These are phyloP conservation scores for Lycocorax pyrrhopterus DNA, from an alignment of 2,113 vertebrate genomes.

Conservation along the genomic window DNA sequence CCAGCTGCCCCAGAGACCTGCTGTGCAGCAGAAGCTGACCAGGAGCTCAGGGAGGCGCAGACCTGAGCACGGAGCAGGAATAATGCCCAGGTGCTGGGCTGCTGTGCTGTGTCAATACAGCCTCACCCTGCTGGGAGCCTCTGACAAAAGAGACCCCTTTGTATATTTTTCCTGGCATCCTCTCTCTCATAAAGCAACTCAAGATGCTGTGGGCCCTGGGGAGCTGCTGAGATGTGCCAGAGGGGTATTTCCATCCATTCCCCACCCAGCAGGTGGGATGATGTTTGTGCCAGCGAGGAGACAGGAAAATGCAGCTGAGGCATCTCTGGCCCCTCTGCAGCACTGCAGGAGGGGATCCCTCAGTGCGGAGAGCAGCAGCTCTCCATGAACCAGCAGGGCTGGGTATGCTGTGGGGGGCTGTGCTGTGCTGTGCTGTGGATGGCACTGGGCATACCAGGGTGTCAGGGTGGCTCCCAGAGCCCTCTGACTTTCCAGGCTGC, in stretches of 20 bases:
- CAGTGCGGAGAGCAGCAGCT: neutral
- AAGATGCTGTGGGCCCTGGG: neutral
- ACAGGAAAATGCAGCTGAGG: neutral
- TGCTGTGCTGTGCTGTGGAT: accelerated
- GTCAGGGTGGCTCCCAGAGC: neutral
- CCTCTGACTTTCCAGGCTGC: neutral
- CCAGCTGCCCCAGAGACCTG: neutral
- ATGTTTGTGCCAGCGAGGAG: neutral
- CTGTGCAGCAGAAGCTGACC: neutral
- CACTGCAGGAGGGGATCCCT: neutral
- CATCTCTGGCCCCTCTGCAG: neutral
- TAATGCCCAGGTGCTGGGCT: neutral
- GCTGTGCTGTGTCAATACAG: neutral
- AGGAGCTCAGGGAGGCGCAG: neutral
- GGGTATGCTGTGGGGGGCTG: neutral
- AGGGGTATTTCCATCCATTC: neutral
- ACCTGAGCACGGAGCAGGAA: accelerated
- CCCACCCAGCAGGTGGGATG: neutral
- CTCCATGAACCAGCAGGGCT: neutral
- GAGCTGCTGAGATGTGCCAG: neutral
- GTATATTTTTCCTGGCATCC: neutral
- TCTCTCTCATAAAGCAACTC: neutral
- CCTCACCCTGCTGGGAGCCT: neutral
- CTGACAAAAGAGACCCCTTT: neutral
- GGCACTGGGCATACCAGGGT: accelerated